These are phyloP conservation scores for Hecatera dysodea DNA, from an alignment of 2,888 invertebrate genomes.

Conservation along the genomic window DNA sequence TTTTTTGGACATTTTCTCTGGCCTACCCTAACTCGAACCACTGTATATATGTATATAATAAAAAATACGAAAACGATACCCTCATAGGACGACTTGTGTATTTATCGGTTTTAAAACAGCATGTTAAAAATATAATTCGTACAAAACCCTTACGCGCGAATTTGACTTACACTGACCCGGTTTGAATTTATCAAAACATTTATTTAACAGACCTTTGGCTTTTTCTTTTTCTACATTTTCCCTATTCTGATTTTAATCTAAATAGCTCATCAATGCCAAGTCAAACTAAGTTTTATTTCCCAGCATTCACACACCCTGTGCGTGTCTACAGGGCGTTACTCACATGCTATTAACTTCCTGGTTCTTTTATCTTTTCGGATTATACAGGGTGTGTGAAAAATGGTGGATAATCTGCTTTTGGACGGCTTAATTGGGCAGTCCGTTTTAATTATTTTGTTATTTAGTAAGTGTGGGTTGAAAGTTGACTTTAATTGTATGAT, in stretches of 20 bases:
- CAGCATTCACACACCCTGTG: conserved; percentile 41
- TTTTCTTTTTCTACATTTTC: not conserved
- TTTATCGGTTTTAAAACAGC: no score
- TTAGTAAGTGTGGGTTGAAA: not conserved
- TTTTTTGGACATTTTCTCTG: no score
- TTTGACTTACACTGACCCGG: no score
- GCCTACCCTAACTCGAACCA: no score
- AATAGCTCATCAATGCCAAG: conserved; percentile 10
- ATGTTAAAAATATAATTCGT: no score
- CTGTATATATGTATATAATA: no score
- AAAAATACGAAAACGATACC: no score
- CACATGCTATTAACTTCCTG: conserved; percentile 51
- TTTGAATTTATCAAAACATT: no score
- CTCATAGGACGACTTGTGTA: no score
- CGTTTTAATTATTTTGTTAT: conserved; percentile 17
- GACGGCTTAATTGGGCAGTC: conserved; percentile 15
- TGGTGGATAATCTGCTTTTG: conserved; percentile 16
- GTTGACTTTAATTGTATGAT: not conserved
- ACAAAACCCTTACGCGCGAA: no score
- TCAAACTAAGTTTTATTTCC: conserved; percentile 27
- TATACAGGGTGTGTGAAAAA: conserved; percentile 37
- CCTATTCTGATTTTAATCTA: conserved; percentile 22
- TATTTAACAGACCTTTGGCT: no score
- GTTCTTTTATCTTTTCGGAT: conserved; percentile 32
- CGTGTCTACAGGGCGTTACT: conserved; percentile 46